Conservation (phyloP, 2,113 vertebrate genomes). For the Antennarius striatus region DNA sequence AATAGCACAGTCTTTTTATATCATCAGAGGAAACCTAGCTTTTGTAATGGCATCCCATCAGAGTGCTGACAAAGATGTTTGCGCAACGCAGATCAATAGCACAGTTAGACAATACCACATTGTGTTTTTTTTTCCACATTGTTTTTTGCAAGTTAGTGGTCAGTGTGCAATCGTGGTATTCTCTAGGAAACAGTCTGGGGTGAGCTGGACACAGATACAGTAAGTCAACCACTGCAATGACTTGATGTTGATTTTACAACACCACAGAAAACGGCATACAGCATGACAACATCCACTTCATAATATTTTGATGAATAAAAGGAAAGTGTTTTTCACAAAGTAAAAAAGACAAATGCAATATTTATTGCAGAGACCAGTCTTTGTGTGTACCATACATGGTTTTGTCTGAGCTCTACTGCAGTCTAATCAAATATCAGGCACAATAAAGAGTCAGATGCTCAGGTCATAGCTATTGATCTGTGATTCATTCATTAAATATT, state of each 20-base stretch:
- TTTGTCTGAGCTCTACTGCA: slow-evolving; percentile 32
- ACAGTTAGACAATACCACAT: slow-evolving; percentile 58
- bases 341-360: background rate
- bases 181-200: too few species aligned
- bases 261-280: slow-evolving; percentile 6
- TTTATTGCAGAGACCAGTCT: background rate
- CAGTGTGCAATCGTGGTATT: too few species aligned
- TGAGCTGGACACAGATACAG: too few species aligned
- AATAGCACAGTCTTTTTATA: slow-evolving; percentile 68
- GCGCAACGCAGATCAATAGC: slow-evolving; percentile 67
- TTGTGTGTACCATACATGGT: slow-evolving; percentile 29
- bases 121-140: slow-evolving; percentile 43
- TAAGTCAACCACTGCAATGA: background rate
- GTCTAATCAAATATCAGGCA: slow-evolving; percentile 52
- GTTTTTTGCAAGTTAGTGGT: background rate
- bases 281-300: background rate
- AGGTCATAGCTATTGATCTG: slow-evolving; percentile 41
- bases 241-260: slow-evolving; percentile 10
- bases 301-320: too few species aligned
- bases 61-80: slow-evolving; percentile 68
- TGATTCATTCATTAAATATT: too few species aligned
- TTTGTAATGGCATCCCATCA: slow-evolving; percentile 63
- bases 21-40: slow-evolving; percentile 72
- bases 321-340: slow-evolving; percentile 10
- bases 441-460: slow-evolving; percentile 36